Evolutionary conservation across 1,140 invertebrate species (phyloP), one percentile per base, ranked within the genome.

Genomic region (Leptinotarsa defecta): DNA sequence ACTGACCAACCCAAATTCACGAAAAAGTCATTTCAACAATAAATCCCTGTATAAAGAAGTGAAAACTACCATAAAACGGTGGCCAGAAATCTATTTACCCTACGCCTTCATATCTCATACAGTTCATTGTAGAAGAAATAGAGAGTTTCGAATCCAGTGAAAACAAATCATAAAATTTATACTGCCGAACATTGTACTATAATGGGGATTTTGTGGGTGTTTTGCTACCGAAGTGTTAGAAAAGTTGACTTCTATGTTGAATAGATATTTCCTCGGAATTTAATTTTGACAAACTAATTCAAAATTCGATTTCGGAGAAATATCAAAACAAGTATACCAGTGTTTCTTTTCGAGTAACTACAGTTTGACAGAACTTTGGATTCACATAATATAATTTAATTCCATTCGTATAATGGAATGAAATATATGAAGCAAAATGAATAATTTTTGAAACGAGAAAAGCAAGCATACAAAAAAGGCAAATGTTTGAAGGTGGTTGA

Each of bases 61-160:
- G 70, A 71, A 71, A 71, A 24, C 70, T 63, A 43, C 17, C 70
- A 71, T 71, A 71, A 71, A 71, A 71, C 70, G 70, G 70, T 71
- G 70, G 70, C 70, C 70, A 71, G 24, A n/a, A 62, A 20, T 62
- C 48, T 71, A 71, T 71, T 71, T 71, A 62, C 70, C 49, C 57
- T 71, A 62, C 48, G 20, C 49, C 52, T 19, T 57, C 52, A 57
- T 15, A 57, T 19, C 52, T 57, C 52, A 57, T 15, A 57, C 52
- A 57, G 5, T 57, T 57, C 17, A 57, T 57, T 57, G 52, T 57
- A 57, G 52, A 57, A 57, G 52, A 57, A 57, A 57, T 57, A 57
- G 52, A 57, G 52, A 57, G 22, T 71, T 24, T 71, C 49, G 8
- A 62, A 61, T 62, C 20, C 49, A 61, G 57, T 71, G 57, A 71